phyloP scores from a whole-genome alignment of 2,113 vertebrate genomes.

The Seriola dumerili region DNA sequence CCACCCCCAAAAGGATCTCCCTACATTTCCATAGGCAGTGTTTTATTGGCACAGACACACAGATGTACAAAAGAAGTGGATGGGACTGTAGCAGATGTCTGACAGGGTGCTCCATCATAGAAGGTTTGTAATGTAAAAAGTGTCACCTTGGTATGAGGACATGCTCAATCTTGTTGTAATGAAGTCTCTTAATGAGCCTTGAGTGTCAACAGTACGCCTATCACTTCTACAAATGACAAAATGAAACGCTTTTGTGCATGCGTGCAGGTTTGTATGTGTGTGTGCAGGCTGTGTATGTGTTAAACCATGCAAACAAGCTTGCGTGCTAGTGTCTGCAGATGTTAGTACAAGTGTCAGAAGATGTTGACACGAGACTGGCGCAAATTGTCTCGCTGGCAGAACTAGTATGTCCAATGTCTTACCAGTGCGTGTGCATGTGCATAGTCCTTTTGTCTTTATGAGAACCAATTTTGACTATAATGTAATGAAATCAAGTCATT shows the following conservation, averaged over 20 bases:
- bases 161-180: constrained; percentile 47
- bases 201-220: constrained; percentile 20
- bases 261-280: constrained; percentile 4
- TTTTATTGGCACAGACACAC: constrained; percentile 22
- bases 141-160: constrained; percentile 38
- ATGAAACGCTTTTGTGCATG: constrained; percentile 16
- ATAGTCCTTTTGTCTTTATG: neutral
- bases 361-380: constrained; percentile 22
- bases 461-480: neutral
- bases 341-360: constrained; percentile 28
- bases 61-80: constrained; percentile 13
- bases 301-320: constrained; percentile 17
- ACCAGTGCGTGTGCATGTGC: neutral
- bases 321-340: constrained; percentile 16
- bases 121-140: constrained; percentile 29
- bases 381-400: constrained; percentile 28
- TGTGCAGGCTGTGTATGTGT: constrained; percentile 21
- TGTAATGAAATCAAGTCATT: neutral
- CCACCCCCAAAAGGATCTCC: neutral
- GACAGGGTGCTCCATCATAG: constrained; percentile 45
- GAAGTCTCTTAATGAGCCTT: constrained; percentile 51
- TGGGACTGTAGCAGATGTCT: constrained; percentile 20
- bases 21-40: neutral
- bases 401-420: constrained; percentile 33
- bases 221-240: constrained; percentile 4